Evolutionary conservation across 2,888 invertebrate species (phyloP).

Genomic region (Mamestra brassicae): DNA sequence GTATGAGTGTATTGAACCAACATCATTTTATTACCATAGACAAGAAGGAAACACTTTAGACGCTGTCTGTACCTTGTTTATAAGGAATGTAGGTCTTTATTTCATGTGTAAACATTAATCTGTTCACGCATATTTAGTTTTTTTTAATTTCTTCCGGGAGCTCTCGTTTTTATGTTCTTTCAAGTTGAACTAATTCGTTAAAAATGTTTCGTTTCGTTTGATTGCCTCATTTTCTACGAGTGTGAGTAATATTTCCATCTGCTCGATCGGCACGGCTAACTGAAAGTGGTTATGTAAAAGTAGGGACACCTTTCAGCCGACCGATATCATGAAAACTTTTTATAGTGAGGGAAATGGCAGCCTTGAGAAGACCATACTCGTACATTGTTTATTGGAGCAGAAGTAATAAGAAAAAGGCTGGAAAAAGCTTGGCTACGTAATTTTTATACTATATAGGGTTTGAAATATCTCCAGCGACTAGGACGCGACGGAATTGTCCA

Average conservation of each 20-base stretch:
- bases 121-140: conserved; percentile 41
- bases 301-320: conserved; percentile 27
- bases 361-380: conserved; percentile 22
- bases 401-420: conserved; percentile 16
- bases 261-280: conserved; percentile 6
- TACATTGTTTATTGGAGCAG: conserved; percentile 32
- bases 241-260: conserved; percentile 12
- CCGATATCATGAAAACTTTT: conserved; percentile 37
- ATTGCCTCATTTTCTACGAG: conserved; percentile 13
- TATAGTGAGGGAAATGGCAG: conserved; percentile 28
- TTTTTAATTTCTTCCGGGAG: conserved; percentile 45
- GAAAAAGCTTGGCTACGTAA: conserved; percentile 11
- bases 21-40: background rate
- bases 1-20: background rate
- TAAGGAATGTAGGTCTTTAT: conserved; percentile 17
- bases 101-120: conserved; percentile 51
- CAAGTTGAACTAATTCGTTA: conserved; percentile 44
- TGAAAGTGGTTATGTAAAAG: conserved; percentile 27
- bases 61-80: conserved; percentile 1
- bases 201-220: conserved; percentile 32
- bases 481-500: conserved; percentile 32
- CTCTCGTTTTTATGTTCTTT: conserved; percentile 32
- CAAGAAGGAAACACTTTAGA: background rate
- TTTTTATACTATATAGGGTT: conserved; percentile 8
- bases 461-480: conserved; percentile 22